Conservation (phyloP, 2,113 vertebrate species). For the human region DNA sequence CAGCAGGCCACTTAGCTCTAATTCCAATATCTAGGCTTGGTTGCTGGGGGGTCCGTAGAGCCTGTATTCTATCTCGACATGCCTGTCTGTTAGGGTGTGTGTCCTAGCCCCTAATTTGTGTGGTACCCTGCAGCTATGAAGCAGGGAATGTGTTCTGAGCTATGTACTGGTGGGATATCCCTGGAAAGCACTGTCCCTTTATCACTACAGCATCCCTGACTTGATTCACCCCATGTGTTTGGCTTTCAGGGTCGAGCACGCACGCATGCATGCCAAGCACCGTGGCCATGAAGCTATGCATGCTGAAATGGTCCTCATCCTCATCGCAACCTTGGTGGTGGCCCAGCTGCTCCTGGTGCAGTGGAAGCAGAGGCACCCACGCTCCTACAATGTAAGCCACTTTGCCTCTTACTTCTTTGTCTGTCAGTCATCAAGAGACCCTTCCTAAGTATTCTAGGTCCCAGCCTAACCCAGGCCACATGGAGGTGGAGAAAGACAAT, state of each 20-base stretch:
- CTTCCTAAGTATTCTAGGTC: neutral
- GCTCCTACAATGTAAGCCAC: constrained; percentile 97
- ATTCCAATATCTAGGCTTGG: neutral
- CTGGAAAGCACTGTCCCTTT: constrained; percentile 27
- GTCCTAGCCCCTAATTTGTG: neutral
- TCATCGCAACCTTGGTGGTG: constrained; percentile 96
- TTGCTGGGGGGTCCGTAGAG: neutral
- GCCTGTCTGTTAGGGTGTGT: neutral
- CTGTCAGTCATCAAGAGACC: constrained; percentile 8
- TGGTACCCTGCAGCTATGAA: neutral
- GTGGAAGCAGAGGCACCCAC: constrained; percentile 98
- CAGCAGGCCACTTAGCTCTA: neutral
- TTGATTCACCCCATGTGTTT: constrained; percentile 38
- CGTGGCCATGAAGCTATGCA: constrained; percentile 99
- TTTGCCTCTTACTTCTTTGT: neutral
- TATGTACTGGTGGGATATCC: neutral
- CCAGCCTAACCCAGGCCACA: neutral
- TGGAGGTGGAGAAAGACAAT: neutral
- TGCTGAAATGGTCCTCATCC: constrained; percentile 99
- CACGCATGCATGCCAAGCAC: constrained; percentile 98
- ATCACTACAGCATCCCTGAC: neutral
- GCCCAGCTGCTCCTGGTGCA: constrained; percentile 97
- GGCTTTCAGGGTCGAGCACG: constrained; percentile 93
- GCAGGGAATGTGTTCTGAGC: neutral
- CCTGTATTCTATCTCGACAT: neutral